Percentiles rank a stretch among this genome's conserved stretches.
Evolutionary conservation across 1,140 invertebrate species (phyloP).

Genomic region (Saccostrea glomerata): DNA sequence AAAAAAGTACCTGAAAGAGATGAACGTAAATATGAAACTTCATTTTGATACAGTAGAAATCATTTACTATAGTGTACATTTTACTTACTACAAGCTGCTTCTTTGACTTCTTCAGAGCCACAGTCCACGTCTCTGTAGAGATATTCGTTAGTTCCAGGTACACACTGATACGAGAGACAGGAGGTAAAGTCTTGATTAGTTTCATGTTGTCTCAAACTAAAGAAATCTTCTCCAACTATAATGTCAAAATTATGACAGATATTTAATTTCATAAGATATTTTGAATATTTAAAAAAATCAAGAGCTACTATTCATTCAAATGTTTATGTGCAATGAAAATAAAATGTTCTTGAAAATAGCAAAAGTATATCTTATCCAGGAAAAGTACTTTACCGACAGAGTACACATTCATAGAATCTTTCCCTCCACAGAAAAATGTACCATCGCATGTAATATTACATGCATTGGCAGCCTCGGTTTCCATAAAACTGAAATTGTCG

Average conservation of each 20-base stretch:
- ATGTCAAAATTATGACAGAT: not conserved
- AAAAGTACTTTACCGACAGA: not conserved
- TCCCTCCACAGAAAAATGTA: not conserved
- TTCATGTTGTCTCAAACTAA: not conserved
- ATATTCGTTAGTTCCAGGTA: not conserved
- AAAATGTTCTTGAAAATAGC: too few relatives aligned
- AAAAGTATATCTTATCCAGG: not conserved
- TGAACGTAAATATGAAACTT: not conserved
- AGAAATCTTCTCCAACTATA: not conserved
- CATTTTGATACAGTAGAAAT: not conserved
- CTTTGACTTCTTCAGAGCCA: not conserved
- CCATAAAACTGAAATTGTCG: not conserved
- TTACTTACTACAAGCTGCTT: not conserved
- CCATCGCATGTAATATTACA: not conserved
- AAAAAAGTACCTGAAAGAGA: not conserved
- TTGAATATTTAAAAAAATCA: too few relatives aligned
- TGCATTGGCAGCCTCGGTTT: not conserved
- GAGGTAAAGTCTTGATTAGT: not conserved
- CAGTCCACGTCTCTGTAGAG: not conserved
- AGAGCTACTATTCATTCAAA: too few relatives aligned
- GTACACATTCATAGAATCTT: not conserved
- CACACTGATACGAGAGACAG: not conserved
- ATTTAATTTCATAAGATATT: too few relatives aligned
- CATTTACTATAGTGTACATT: not conserved
- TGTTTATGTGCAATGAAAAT: too few relatives aligned